Conservation (phyloP, 2,888 invertebrate species). For the Choreutis nemorana region DNA sequence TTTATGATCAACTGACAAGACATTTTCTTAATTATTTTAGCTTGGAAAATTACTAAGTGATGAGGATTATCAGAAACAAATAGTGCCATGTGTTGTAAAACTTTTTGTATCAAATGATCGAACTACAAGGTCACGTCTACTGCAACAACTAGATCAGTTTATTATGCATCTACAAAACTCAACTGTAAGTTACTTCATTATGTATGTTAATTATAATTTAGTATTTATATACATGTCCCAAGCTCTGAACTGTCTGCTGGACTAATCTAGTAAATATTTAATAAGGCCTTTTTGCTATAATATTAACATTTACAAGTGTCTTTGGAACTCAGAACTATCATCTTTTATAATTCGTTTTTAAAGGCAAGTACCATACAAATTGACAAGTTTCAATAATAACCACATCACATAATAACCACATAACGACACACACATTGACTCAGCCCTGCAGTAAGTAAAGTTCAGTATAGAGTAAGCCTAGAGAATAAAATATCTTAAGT, state of each 20-base stretch:
- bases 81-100: conserved; percentile 97
- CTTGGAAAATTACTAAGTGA: conserved; percentile 90
- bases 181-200: conserved; percentile 52
- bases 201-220: background rate
- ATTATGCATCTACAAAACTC: conserved; percentile 80
- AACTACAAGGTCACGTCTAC: conserved; percentile 90
- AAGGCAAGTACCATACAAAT: too few species aligned
- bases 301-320: too few species aligned
- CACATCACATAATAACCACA: too few species aligned
- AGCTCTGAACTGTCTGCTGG: background rate
- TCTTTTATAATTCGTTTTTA: too few species aligned
- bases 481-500: too few species aligned
- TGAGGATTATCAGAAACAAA: conserved; percentile 92
- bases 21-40: too few species aligned
- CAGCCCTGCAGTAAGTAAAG: too few species aligned
- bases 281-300: background rate
- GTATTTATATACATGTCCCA: background rate
- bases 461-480: too few species aligned
- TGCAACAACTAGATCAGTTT: conserved; percentile 94
- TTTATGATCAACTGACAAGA: too few species aligned
- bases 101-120: conserved; percentile 95
- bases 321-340: too few species aligned
- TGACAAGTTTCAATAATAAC: too few species aligned
- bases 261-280: background rate
- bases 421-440: too few species aligned